Evolutionary conservation across 2,113 vertebrate species (phyloP).

Genomic region (Halcyon senegalensis): DNA sequence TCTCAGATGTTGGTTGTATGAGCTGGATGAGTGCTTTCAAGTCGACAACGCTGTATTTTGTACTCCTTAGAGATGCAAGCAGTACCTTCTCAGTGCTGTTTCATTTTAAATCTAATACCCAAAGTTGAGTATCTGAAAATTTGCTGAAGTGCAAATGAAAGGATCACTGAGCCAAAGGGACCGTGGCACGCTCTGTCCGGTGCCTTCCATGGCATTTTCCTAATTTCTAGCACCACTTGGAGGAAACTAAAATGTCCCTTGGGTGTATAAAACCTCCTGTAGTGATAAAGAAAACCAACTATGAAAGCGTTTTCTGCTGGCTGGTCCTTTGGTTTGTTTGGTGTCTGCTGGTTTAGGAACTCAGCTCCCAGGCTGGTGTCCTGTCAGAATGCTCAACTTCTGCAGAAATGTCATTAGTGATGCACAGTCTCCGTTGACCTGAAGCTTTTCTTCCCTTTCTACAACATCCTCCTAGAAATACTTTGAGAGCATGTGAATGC

Average conservation of each 20-base stretch:
- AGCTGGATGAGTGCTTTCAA: not conserved
- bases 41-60: not conserved
- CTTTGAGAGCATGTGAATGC: not conserved
- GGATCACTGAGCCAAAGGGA: not conserved
- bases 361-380: not conserved
- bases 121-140: not conserved
- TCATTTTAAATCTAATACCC: not conserved
- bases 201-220: not conserved
- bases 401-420: not conserved
- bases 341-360: not conserved
- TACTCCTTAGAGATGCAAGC: not conserved
- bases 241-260: not conserved
- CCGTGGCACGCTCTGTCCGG: fast-evolving
- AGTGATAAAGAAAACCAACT: not conserved
- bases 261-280: not conserved
- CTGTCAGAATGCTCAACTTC: not conserved
- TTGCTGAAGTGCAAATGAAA: not conserved
- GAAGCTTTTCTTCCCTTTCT: not conserved
- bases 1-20: not conserved
- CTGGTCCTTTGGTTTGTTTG: not conserved
- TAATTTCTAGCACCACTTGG: not conserved
- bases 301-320: not conserved
- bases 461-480: not conserved
- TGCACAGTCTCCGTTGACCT: not conserved
- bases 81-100: not conserved